phyloP scores from a whole-genome alignment of 2,113 vertebrate species.

The Pogona vitticeps region DNA sequence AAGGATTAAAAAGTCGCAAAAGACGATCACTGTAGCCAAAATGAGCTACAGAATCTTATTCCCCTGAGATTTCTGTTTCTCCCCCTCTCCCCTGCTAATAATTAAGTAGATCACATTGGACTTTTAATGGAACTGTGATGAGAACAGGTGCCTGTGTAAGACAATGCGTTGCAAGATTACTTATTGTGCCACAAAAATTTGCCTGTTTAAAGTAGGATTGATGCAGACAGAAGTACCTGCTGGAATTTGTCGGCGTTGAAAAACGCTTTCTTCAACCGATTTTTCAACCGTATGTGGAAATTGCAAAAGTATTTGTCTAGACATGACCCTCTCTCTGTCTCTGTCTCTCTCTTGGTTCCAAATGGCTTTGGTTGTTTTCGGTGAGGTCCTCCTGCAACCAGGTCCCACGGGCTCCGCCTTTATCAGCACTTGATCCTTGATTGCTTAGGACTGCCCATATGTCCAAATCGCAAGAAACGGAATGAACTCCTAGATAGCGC shows the following conservation, averaged over 20 bases:
- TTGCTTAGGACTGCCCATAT: not conserved
- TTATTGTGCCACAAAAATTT: constrained; percentile 46
- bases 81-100: not conserved
- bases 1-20: constrained; percentile 52
- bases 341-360: not conserved
- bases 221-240: not conserved
- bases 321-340: not conserved
- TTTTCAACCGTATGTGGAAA: not conserved
- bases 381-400: not conserved
- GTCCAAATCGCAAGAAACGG: not conserved
- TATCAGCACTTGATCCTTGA: not conserved
- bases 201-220: constrained; percentile 21
- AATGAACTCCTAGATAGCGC: not conserved
- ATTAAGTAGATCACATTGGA: constrained; percentile 57
- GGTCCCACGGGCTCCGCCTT: not conserved
- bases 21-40: constrained; percentile 59
- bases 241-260: not conserved
- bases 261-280: not conserved
- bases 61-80: constrained; percentile 37
- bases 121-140: constrained; percentile 46
- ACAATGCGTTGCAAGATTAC: constrained; percentile 27
- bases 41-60: constrained; percentile 69
- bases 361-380: not conserved
- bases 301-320: constrained; percentile 9
- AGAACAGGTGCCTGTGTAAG: constrained; percentile 30